Percentiles rank a stretch among this genome's conserved stretches.
These are phyloP conservation scores for Nyleta sp. DNA, from an alignment of 2,888 invertebrate species.

Conservation along the genomic window DNA sequence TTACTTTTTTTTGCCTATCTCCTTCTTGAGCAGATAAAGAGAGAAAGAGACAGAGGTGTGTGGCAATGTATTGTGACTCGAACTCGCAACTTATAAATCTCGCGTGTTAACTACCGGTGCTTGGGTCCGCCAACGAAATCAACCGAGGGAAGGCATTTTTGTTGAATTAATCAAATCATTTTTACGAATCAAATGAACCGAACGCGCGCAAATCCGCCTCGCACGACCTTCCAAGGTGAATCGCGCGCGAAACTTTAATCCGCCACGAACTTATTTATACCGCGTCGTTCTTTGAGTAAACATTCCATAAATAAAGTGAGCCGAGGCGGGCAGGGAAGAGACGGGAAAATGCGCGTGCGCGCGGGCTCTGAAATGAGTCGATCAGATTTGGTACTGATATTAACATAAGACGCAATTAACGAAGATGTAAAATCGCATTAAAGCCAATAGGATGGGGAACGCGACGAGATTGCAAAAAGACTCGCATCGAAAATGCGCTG, in stretches of 20 bases:
- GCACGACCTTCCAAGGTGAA: constrained; percentile 38
- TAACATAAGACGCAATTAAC: constrained; percentile 18
- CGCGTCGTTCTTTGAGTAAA: constrained; percentile 18
- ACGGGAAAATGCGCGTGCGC: too few species aligned
- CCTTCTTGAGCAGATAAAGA: not conserved
- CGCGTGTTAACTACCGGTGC: too few species aligned
- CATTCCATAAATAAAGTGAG: constrained; percentile 22
- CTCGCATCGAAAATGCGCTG: constrained; percentile 47
- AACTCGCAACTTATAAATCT: too few species aligned
- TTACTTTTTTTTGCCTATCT: constrained; percentile 15
- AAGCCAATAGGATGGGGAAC: constrained; percentile 19
- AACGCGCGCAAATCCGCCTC: constrained; percentile 15
- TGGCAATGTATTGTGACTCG: too few species aligned
- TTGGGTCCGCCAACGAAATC: too few species aligned
- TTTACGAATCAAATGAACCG: constrained; percentile 37
- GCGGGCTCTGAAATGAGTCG: not conserved
- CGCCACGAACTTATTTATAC: constrained; percentile 28
- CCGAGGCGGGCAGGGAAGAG: not conserved
- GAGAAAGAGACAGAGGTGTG: not conserved
- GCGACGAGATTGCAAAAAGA: constrained; percentile 12
- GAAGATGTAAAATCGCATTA: constrained; percentile 6
- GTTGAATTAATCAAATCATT: constrained; percentile 49
- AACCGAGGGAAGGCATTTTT: too few species aligned
- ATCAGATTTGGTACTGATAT: constrained; percentile 15
- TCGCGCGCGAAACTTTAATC: constrained; percentile 45